Conservation (phyloP, 2,113 vertebrate genomes). For the Dolichallabes microphthalmus region DNA sequence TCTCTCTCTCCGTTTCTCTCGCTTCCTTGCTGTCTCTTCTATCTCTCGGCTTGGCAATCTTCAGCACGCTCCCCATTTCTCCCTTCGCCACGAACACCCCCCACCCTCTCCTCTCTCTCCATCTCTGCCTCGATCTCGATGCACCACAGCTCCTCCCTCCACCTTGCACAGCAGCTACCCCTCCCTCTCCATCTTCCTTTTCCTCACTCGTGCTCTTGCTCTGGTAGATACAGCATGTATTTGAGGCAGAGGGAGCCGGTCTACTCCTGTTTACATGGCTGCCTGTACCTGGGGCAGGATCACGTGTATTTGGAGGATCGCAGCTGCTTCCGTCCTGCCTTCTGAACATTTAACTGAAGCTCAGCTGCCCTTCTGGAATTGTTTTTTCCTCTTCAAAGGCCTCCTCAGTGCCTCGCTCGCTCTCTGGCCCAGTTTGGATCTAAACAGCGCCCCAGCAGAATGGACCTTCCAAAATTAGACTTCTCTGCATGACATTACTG, state of each 20-base stretch:
- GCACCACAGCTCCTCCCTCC: conserved; percentile 55
- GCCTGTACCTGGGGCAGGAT: conserved; percentile 69
- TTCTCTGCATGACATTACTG: conserved; percentile 79
- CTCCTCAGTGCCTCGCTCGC: conserved; percentile 60
- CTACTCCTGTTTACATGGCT: conserved; percentile 75
- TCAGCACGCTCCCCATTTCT: conserved; percentile 30
- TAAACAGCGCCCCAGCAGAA: conserved; percentile 67
- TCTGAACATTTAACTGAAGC: conserved; percentile 42
- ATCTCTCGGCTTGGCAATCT: conserved; percentile 49
- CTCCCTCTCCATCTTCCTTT: conserved; percentile 53
- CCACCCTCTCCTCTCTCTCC: conserved; percentile 61
- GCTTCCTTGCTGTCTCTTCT: conserved; percentile 19
- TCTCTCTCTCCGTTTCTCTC: conserved; percentile 9
- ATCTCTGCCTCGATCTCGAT: conserved; percentile 50
- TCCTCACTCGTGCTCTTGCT: conserved; percentile 59
- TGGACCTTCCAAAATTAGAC: conserved; percentile 77
- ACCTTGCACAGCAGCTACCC: conserved; percentile 54
- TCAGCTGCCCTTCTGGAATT: conserved; percentile 50
- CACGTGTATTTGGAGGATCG: conserved; percentile 67
- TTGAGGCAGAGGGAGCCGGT: conserved; percentile 68
- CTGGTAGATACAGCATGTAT: conserved; percentile 75
- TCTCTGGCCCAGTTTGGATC: conserved; percentile 74
- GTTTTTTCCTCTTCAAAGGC: conserved; percentile 54
- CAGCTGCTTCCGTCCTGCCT: conserved; percentile 61
- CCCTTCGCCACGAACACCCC: not conserved